Evolutionary conservation across 2,113 vertebrate genomes (phyloP), one percentile per base, ranked within the genome.

Genomic region (Nothobranchius kuhntae): DNA sequence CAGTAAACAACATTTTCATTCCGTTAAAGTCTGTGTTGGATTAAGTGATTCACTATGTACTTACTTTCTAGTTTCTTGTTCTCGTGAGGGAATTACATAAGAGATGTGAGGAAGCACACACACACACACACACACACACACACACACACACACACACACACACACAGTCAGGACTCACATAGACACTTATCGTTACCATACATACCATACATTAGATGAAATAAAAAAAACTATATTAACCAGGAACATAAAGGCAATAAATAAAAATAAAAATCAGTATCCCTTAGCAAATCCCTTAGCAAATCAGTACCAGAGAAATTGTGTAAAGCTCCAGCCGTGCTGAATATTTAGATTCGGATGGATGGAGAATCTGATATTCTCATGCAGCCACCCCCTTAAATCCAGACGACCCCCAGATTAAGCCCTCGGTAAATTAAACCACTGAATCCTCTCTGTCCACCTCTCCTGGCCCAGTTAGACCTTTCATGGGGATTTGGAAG

Each of bases 221-320:
- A 84, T 81, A 83, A 53, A 56, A 53, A 81, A 88, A 85, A 61
- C 42, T 3, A 68, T 73, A 89, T 87, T 87, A 83, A 48, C 73
- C 15, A 8, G 40, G 53, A 10, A 72, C 64, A 65, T 53, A 35
- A 63, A 65, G 44, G 54, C 35, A 44, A 65, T 76, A 21, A 21
- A 21, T 21, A 1, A 21, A 21, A 21, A 21, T 21, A 21, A 35
- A 59, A 70, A 59, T 74, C 60, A 53, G 53, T 42, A 53, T 4
- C 45, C 50, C 51, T 59, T 9, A 21, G 21, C 21, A 21, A 21
- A 53, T 4, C 45, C 50, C 51, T 59, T 9, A 21, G 21, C 21
- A 21, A 21, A 21, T 21, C 36, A 40, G 72, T 65, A 12, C 52
- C n/a, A 0, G 24, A 26, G 67, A 80, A 54, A 4, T 30, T 30